Evolutionary conservation across 64 coral and sea anemone species (phyloP).

Genomic region (Porites australiensis): DNA sequence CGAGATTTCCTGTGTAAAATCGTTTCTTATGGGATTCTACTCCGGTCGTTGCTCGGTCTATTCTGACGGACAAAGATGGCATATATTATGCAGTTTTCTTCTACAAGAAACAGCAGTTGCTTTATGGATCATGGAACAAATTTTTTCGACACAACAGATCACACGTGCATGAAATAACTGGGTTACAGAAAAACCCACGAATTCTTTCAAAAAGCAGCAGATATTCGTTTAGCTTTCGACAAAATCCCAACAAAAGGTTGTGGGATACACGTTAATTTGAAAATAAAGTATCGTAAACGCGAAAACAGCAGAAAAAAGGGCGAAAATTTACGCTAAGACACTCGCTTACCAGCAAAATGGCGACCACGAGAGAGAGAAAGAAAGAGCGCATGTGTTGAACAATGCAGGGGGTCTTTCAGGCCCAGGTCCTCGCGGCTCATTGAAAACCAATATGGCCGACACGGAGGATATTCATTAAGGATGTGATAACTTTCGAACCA

Average conservation of each 20-base stretch:
- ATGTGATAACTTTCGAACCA: neutral
- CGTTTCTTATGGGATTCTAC: no score
- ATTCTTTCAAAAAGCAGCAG: neutral
- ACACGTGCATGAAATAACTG: neutral
- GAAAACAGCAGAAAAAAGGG: neutral
- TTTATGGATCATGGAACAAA: no score
- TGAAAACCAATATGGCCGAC: constrained; percentile 63
- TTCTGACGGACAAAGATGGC: no score
- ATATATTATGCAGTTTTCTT: no score
- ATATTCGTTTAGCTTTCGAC: neutral
- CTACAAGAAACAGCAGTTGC: no score
- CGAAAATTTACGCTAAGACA: neutral
- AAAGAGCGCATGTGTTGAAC: constrained; percentile 52
- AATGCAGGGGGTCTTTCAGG: constrained; percentile 45
- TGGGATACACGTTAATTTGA: neutral
- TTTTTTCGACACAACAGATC: no score
- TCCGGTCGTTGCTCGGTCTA: no score
- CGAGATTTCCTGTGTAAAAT: no score
- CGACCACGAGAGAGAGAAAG: constrained; percentile 79
- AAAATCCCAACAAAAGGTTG: neutral
- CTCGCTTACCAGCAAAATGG: constrained; percentile 1
- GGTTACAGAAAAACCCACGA: neutral
- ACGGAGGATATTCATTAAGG: neutral
- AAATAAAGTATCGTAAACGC: neutral
- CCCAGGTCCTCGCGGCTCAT: constrained; percentile 12